Evolutionary conservation across 2,113 vertebrate genomes (phyloP).

Genomic region (Hyaena hyaena): DNA sequence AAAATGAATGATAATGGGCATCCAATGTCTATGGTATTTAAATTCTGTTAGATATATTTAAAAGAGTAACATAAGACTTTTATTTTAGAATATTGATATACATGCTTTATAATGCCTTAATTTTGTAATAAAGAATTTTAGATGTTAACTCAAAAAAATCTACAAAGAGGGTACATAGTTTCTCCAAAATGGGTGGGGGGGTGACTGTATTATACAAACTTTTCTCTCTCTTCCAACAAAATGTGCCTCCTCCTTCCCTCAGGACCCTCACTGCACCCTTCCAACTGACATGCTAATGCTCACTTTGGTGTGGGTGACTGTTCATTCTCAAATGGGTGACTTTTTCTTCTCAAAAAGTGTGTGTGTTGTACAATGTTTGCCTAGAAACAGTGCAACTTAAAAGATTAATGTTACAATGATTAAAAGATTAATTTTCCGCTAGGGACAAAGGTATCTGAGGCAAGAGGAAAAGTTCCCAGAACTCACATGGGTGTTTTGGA

Average conservation of each 20-base stretch:
- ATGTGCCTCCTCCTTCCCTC: background rate
- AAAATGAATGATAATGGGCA: background rate
- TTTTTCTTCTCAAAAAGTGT: background rate
- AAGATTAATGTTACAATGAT: background rate
- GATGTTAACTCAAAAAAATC: constrained; percentile 2
- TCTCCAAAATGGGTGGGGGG: background rate
- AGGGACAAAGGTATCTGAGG: background rate
- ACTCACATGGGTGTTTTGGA: background rate
- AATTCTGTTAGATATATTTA: background rate
- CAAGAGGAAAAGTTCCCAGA: background rate
- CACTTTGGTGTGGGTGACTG: background rate
- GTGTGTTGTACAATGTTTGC: background rate
- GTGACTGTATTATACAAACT: background rate
- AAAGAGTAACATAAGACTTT: background rate
- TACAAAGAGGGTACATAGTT: background rate
- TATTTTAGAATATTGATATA: constrained; percentile 25
- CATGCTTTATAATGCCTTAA: constrained; percentile 1
- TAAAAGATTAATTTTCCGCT: background rate
- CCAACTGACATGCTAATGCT: background rate
- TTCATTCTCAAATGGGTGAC: background rate
- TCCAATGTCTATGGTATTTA: background rate
- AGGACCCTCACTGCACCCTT: background rate
- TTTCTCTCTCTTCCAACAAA: background rate
- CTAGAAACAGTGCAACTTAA: background rate
- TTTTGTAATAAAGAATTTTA: constrained; percentile 39